A percentile compares a stretch with the other conserved stretches of the same genome.
These are phyloP conservation scores for Lasioglossum oenotherae DNA, from an alignment of 2,888 invertebrate species.

Conservation along the genomic window DNA sequence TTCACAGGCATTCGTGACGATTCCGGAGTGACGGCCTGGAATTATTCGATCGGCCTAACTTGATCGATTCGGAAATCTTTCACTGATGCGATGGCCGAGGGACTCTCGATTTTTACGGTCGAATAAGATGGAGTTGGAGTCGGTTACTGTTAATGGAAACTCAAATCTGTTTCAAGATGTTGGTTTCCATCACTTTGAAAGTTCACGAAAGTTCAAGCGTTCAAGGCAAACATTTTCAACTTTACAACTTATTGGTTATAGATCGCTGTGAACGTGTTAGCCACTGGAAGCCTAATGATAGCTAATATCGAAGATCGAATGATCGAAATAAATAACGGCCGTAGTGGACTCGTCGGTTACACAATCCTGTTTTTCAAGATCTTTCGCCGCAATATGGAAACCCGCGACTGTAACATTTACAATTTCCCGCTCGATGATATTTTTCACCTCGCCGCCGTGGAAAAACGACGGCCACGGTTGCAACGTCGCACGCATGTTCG, in stretches of 20 bases:
- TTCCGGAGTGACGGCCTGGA: neutral
- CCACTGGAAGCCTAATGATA: too few relatives aligned
- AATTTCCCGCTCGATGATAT: constrained; percentile 26
- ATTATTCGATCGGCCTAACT: neutral
- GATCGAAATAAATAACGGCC: too few relatives aligned
- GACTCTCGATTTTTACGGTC: neutral
- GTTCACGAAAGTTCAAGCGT: too few relatives aligned
- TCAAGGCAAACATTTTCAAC: too few relatives aligned
- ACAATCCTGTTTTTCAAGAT: neutral
- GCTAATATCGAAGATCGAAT: too few relatives aligned
- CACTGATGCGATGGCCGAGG: neutral
- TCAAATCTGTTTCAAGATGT: neutral
- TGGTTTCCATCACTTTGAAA: neutral
- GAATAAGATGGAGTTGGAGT: neutral
- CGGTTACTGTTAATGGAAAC: neutral
- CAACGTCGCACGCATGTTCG: constrained; percentile 23
- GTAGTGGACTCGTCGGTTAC: too few relatives aligned
- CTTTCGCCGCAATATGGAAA: constrained; percentile 5
- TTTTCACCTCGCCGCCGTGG: constrained; percentile 35
- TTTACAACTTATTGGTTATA: too few relatives aligned
- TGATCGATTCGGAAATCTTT: neutral
- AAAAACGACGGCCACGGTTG: constrained; percentile 37
- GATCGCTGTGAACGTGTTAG: too few relatives aligned
- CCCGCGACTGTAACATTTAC: constrained; percentile 23
- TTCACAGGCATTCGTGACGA: constrained; percentile 10